Evolutionary conservation across 1,140 invertebrate genomes (phyloP).

Genomic region (Nymphalis io): DNA sequence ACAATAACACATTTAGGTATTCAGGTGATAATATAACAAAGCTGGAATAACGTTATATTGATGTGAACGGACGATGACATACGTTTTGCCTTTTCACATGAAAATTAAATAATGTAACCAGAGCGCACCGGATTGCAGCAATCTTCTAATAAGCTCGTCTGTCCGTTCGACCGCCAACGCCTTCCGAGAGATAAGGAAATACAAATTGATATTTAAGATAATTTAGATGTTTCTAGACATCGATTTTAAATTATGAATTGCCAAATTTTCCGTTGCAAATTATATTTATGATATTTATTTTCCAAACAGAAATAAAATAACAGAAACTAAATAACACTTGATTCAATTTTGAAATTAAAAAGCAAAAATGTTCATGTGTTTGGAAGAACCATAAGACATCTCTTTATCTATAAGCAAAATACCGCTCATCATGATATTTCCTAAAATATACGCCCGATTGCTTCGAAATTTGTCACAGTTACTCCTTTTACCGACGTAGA

Average conservation of each 20-base stretch:
- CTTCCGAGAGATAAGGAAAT: slow-evolving; percentile 39
- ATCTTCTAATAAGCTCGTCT: slow-evolving; percentile 58
- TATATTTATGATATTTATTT: no score
- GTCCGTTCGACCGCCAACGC: slow-evolving; percentile 45
- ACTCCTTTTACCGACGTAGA: no score
- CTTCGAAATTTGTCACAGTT: no score
- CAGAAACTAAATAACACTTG: no score
- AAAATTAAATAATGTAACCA: slow-evolving; percentile 38
- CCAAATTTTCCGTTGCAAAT: no score
- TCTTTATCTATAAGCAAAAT: no score
- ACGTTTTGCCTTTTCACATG: slow-evolving; percentile 30
- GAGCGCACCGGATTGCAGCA: slow-evolving; percentile 47
- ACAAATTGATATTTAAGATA: slow-evolving; percentile 1
- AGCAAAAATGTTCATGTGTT: no score
- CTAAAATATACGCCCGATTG: no score
- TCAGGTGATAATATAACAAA: neutral
- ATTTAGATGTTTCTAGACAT: neutral
- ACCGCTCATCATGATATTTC: no score
- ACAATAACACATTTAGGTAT: neutral
- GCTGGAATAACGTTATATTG: neutral
- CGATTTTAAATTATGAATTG: slow-evolving; percentile 5
- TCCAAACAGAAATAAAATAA: no score
- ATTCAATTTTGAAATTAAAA: no score
- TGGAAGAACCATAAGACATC: no score
- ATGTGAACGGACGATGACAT: neutral